A percentile compares a stretch with the other conserved stretches of the same genome.
Evolutionary conservation across 1,140 invertebrate species (phyloP).

Genomic region (Papilio xuthus): DNA sequence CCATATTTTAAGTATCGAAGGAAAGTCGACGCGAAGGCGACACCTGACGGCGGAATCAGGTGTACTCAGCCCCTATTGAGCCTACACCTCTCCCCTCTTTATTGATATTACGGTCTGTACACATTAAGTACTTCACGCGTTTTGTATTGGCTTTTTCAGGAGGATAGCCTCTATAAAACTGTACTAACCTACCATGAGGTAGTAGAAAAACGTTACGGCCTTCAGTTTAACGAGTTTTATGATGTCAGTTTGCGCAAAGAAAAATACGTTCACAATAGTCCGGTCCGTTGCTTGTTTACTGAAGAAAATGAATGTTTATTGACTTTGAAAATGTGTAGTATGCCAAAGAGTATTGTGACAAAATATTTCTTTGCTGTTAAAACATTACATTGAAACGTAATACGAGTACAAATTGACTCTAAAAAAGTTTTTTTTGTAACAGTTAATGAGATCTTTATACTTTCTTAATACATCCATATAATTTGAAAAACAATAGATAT

Average conservation of each 20-base stretch:
- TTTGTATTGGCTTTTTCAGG: slow-evolving; percentile 71
- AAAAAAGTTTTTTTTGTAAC: too few relatives aligned
- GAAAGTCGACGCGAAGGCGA: slow-evolving; percentile 66
- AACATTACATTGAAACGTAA: not conserved
- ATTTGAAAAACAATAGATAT: not conserved
- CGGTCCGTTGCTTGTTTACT: slow-evolving; percentile 12
- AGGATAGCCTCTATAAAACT: slow-evolving; percentile 69
- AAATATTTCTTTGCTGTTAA: not conserved
- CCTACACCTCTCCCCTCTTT: slow-evolving; percentile 60
- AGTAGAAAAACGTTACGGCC: slow-evolving; percentile 46
- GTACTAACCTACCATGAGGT: slow-evolving; percentile 50
- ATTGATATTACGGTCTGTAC: slow-evolving; percentile 75
- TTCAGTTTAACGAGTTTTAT: slow-evolving; percentile 37
- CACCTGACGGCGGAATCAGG: slow-evolving; percentile 61
- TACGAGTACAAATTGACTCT: not conserved
- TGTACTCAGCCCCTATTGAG: slow-evolving; percentile 51
- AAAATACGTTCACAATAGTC: slow-evolving; percentile 13
- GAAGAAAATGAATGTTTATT: slow-evolving; percentile 7
- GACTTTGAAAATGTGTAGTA: not conserved
- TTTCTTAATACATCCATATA: too few relatives aligned
- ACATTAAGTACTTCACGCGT: slow-evolving; percentile 73
- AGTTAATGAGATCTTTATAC: too few relatives aligned
- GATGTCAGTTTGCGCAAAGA: slow-evolving; percentile 33
- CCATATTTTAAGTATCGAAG: slow-evolving; percentile 76
- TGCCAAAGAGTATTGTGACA: not conserved